These are phyloP conservation scores for Aegotheles bennettii DNA, from an alignment of 2,113 vertebrate genomes.

Conservation along the genomic window DNA sequence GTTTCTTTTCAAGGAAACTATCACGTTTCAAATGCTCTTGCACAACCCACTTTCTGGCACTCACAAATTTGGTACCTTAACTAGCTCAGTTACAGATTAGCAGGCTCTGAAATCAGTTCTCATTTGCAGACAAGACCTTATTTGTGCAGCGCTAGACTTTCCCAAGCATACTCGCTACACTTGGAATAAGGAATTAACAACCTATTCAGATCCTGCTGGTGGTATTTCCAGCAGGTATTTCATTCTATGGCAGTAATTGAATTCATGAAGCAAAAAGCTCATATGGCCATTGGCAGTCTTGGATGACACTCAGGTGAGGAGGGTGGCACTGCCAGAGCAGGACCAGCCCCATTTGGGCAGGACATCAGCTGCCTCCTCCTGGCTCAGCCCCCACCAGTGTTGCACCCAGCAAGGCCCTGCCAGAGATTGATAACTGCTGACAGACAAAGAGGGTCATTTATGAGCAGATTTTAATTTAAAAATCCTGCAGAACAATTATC, in stretches of 20 bases:
- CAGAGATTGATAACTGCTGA: neutral
- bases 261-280: neutral
- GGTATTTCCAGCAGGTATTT: neutral
- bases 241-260: neutral
- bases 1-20: neutral
- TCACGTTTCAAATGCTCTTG: neutral
- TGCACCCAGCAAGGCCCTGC: neutral
- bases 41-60: neutral
- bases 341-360: neutral
- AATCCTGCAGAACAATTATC: neutral
- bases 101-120: neutral
- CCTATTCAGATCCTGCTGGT: neutral
- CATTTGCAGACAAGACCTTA: neutral
- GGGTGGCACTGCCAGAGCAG: neutral
- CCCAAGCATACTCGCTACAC: accelerated
- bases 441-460: neutral
- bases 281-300: accelerated
- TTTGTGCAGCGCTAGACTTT: neutral
- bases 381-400: accelerated
- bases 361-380: neutral
- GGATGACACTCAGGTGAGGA: neutral
- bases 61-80: neutral
- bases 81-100: neutral
- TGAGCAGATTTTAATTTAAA: neutral
- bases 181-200: neutral